Evolutionary conservation across 1,140 invertebrate species (phyloP).

Genomic region (Hyphantria cunea): DNA sequence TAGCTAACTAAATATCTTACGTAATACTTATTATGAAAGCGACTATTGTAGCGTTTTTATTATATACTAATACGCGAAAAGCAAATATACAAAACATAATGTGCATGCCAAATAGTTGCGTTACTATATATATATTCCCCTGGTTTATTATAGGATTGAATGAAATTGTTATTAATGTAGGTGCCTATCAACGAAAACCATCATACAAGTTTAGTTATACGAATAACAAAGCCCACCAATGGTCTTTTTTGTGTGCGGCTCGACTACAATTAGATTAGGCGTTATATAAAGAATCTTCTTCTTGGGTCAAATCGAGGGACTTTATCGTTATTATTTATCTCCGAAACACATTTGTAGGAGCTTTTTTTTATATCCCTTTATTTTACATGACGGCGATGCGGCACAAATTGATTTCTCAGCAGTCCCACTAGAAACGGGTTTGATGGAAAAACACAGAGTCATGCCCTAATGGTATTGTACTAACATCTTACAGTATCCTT

Average conservation of each 20-base stretch:
- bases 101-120: not conserved
- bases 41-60: no score
- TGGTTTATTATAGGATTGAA: slow-evolving; percentile 19
- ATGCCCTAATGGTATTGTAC: slow-evolving; percentile 26
- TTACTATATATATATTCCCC: slow-evolving; percentile 3
- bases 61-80: no score
- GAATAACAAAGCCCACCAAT: slow-evolving; percentile 45
- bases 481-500: slow-evolving; percentile 16
- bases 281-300: slow-evolving; percentile 48
- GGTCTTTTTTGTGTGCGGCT: slow-evolving; percentile 42
- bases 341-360: slow-evolving; percentile 49
- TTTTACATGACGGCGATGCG: slow-evolving; percentile 46
- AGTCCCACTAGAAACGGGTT: slow-evolving; percentile 22
- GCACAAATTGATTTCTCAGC: slow-evolving; percentile 51
- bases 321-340: slow-evolving; percentile 61
- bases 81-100: no score
- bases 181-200: slow-evolving; percentile 19
- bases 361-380: slow-evolving; percentile 45
- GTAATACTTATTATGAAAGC: no score
- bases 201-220: slow-evolving; percentile 31
- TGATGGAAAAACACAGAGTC: slow-evolving; percentile 19
- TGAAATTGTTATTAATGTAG: slow-evolving; percentile 29
- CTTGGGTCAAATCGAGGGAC: slow-evolving; percentile 48
- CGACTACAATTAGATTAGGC: slow-evolving; percentile 45
- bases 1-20: no score